Percentiles rank a stretch among this genome's conserved stretches.
Conservation (phyloP, 2,113 vertebrate genomes). For the Hiodon tergisus region DNA sequence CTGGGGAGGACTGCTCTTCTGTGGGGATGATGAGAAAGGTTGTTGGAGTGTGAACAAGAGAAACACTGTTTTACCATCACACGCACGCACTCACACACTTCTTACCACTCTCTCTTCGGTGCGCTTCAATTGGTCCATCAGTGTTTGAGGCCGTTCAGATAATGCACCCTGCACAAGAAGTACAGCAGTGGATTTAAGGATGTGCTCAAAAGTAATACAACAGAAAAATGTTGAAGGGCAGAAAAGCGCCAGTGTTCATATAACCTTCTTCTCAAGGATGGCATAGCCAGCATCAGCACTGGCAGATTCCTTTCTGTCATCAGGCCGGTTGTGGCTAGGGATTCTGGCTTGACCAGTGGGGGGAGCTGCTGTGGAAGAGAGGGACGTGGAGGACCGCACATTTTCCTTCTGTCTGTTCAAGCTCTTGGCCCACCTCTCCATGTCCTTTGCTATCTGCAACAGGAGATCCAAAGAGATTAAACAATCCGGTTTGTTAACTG, state of each 20-base stretch:
- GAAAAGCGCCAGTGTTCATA: background rate
- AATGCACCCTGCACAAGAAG: constrained; percentile 65
- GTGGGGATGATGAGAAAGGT: background rate
- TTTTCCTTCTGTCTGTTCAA: constrained; percentile 86
- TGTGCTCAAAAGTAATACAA: background rate
- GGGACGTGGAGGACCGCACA: constrained; percentile 59
- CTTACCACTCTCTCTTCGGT: constrained; percentile 69
- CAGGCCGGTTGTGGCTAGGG: constrained; percentile 54
- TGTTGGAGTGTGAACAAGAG: constrained; percentile 7
- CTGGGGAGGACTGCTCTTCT: constrained; percentile 58
- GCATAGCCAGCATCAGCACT: constrained; percentile 84
- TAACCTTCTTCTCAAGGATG: constrained; percentile 84
- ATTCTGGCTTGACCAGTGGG: constrained; percentile 52
- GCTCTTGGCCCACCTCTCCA: constrained; percentile 87
- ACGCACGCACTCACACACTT: background rate
- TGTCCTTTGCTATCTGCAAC: constrained; percentile 82
- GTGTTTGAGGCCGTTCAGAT: constrained; percentile 71
- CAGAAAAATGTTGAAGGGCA: background rate
- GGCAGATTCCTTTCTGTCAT: constrained; percentile 77
- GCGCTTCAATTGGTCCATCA: constrained; percentile 73
- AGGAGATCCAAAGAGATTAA: background rate
- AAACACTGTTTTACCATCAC: background rate
- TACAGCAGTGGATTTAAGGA: background rate
- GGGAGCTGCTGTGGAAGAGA: constrained; percentile 31
- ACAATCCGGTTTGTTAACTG: no score